A percentile compares a stretch with the other conserved stretches of the same genome.
phyloP scores from a whole-genome alignment of 2,888 invertebrate genomes.

The Cyclophora punctaria region DNA sequence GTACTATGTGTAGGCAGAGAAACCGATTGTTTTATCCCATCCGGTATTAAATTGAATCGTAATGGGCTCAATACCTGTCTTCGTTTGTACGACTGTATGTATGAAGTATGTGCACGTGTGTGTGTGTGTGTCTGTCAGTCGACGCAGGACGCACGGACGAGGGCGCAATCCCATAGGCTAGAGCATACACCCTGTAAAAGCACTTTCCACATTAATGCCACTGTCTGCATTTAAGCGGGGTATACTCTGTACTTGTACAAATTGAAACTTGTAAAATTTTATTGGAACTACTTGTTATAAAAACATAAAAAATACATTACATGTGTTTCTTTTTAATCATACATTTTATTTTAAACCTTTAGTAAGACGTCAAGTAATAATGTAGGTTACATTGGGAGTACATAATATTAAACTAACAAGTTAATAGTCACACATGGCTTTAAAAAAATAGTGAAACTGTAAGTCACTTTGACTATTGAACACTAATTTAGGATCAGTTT shows the following conservation, averaged over 20 bases:
- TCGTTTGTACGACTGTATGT: conserved; percentile 17
- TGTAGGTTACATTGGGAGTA: no score
- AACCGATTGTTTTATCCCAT: conserved; percentile 2
- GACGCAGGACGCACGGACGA: conserved; percentile 53
- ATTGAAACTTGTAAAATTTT: conserved; percentile 68
- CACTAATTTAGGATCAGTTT: no score
- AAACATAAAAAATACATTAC: conserved; percentile 55
- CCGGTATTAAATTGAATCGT: conserved; percentile 16
- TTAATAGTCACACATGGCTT: no score
- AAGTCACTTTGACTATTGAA: no score
- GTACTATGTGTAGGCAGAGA: no score
- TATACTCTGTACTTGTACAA: conserved; percentile 64
- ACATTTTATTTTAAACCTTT: no score
- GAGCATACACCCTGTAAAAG: conserved; percentile 6
- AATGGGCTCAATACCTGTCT: conserved; percentile 24
- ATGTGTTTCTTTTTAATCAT: conserved; percentile 22
- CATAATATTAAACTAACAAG: no score
- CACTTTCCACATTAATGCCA: conserved; percentile 35
- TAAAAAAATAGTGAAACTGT: no score
- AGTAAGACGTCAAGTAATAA: no score
- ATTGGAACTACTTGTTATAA: conserved; percentile 73
- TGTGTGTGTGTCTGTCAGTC: conserved; percentile 26
- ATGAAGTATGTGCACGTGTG: conserved; percentile 9
- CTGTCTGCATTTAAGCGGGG: conserved; percentile 17
- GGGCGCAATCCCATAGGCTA: conserved; percentile 13